These are phyloP conservation scores for Bucorvus abyssinicus DNA, from an alignment of 2,797 vertebrate genomes.

Conservation along the genomic window DNA sequence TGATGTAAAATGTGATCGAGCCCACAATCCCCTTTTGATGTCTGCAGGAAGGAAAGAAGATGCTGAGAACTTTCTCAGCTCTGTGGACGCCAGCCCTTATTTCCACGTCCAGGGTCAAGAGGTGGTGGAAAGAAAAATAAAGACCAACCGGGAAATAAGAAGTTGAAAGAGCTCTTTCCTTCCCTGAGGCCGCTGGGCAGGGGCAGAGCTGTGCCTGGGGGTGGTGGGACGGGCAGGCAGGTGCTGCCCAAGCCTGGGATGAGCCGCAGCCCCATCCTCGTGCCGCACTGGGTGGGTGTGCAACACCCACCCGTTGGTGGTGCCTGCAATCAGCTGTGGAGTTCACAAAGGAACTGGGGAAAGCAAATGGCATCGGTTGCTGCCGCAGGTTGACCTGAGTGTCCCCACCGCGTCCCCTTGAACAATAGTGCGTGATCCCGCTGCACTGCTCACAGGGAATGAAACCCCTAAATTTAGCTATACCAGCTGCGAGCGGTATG, in stretches of 20 bases:
- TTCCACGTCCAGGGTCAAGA: slow-evolving; percentile 76
- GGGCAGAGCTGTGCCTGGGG: neutral
- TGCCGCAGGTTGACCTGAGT: neutral
- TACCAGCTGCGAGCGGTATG: slow-evolving; percentile 36
- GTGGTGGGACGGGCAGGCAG: neutral
- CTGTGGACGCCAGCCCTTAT: slow-evolving; percentile 67
- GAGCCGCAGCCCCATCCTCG: neutral
- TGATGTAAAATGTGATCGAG: neutral
- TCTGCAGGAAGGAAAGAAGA: slow-evolving; percentile 77
- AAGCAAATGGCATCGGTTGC: neutral
- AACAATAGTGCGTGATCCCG: neutral
- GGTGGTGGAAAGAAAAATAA: slow-evolving; percentile 76
- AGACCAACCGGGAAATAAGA: slow-evolving; percentile 49
- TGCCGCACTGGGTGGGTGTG: slow-evolving; percentile 23
- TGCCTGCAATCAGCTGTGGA: neutral
- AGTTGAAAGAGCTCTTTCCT: slow-evolving; percentile 73
- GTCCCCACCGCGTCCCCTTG: neutral
- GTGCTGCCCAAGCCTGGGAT: neutral
- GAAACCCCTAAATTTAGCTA: slow-evolving; percentile 56
- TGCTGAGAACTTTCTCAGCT: slow-evolving; percentile 79
- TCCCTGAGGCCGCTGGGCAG: neutral
- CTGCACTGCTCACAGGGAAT: neutral
- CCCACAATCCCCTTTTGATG: slow-evolving; percentile 65
- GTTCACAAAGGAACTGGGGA: neutral
- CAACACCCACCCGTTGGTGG: fast-evolving